A percentile compares a stretch with the other conserved stretches of the same genome.
Evolutionary conservation across 2,888 invertebrate genomes (phyloP).

Genomic region (Syritta pipiens): DNA sequence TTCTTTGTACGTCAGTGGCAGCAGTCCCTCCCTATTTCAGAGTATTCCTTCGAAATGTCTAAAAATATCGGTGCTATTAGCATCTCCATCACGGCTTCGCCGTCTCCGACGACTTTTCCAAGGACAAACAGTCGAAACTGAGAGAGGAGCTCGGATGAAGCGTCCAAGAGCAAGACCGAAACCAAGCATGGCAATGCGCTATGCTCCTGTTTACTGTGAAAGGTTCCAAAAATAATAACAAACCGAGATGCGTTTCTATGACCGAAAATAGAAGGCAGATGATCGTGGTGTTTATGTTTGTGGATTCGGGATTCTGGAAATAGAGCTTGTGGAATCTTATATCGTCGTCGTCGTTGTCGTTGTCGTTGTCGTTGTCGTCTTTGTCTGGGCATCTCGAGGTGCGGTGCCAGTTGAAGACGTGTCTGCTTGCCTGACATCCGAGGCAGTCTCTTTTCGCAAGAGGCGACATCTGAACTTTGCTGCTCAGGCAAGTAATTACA

Average conservation of each 20-base stretch:
- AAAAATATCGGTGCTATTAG: too few species aligned
- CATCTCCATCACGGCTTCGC: slow-evolving; percentile 4
- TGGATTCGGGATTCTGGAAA: slow-evolving; percentile 47
- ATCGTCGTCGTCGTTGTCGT: too few species aligned
- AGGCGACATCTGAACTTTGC: slow-evolving; percentile 65
- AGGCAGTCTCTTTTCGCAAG: slow-evolving; percentile 46
- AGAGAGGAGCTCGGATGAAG: slow-evolving; percentile 5
- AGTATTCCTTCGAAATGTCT: slow-evolving; percentile 53
- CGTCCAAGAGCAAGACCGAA: slow-evolving; percentile 21
- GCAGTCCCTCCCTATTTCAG: slow-evolving; percentile 43
- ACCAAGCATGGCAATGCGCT: slow-evolving; percentile 39
- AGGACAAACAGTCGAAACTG: slow-evolving; percentile 58
- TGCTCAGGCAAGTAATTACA: slow-evolving; percentile 60
- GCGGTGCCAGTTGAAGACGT: slow-evolving; percentile 7
- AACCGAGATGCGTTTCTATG: slow-evolving; percentile 56
- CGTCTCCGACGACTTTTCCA: slow-evolving; percentile 34
- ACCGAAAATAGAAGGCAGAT: slow-evolving; percentile 54
- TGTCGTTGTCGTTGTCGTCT: too few species aligned
- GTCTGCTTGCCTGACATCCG: slow-evolving; percentile 25
- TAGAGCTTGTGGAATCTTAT: slow-evolving; percentile 46
- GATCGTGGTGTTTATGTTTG: slow-evolving; percentile 32
- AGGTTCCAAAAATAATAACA: slow-evolving; percentile 67
- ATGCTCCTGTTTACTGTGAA: slow-evolving; percentile 41
- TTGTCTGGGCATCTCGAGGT: slow-evolving; percentile 20
- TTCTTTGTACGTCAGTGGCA: slow-evolving; percentile 37